Evolutionary conservation across 23 tunicate genomes (phyloP).

Genomic region (Trididemnum clinides): DNA sequence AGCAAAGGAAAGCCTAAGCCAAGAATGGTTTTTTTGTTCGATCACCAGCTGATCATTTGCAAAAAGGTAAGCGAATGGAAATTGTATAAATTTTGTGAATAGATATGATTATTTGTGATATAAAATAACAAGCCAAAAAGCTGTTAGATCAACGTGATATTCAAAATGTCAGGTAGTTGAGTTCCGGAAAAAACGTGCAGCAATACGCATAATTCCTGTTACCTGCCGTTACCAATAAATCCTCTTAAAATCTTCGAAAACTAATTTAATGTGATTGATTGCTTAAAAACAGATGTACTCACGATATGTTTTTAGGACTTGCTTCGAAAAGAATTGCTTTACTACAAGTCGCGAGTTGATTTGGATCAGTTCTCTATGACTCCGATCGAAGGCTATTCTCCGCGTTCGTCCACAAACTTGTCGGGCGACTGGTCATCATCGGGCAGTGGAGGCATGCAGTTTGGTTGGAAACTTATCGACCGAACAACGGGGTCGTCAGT

Average conservation of each 20-base stretch:
- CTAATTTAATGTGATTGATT: no score
- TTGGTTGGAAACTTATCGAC: conserved; percentile 55
- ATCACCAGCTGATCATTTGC: conserved; percentile 82
- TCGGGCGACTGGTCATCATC: conserved; percentile 47
- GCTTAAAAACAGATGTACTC: background rate
- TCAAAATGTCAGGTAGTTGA: no score
- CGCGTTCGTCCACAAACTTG: conserved; percentile 23
- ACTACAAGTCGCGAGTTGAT: conserved; percentile 70
- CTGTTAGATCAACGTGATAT: no score
- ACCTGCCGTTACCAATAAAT: no score
- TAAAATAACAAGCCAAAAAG: no score
- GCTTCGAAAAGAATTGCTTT: conserved; percentile 65
- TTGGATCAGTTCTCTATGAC: conserved; percentile 31
- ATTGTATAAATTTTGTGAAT: background rate
- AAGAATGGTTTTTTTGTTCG: conserved; percentile 80
- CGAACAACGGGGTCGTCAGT: conserved; percentile 16
- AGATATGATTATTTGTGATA: background rate
- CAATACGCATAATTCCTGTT: no score
- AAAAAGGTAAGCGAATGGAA: conserved; percentile 59
- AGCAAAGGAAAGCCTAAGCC: conserved; percentile 57
- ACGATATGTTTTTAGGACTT: conserved; percentile 51
- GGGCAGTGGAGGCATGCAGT: conserved; percentile 8
- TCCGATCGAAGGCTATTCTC: conserved; percentile 39
- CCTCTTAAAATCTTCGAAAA: no score
- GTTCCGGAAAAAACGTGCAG: no score